Conservation (phyloP, 2,888 invertebrate genomes). For the Hypsopygia costalis region DNA sequence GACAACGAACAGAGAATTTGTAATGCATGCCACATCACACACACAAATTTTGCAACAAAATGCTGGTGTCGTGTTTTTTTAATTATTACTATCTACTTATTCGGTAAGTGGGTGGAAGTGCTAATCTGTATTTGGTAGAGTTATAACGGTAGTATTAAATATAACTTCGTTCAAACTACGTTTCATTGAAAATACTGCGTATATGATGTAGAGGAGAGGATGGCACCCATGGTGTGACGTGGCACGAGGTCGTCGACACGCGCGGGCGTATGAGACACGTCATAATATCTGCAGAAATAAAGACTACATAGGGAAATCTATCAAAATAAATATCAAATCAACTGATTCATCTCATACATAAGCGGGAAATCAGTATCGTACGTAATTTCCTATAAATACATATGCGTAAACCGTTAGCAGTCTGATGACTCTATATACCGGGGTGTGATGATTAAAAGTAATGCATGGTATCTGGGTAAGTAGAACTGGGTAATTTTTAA, state of each 20-base stretch:
- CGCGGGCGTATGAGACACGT: conserved; percentile 42
- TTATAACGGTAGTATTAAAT: conserved; percentile 1
- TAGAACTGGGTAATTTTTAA: too few species aligned
- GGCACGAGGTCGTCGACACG: conserved; percentile 9
- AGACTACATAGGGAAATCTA: background rate
- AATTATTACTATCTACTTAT: background rate
- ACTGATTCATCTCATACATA: conserved; percentile 4
- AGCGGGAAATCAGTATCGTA: background rate
- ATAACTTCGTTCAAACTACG: too few species aligned
- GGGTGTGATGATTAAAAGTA: too few species aligned
- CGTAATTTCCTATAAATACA: too few species aligned
- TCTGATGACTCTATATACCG: too few species aligned
- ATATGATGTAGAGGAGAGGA: too few species aligned
- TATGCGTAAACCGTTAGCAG: too few species aligned
- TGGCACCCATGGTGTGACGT: conserved; percentile 23
- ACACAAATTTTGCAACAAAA: too few species aligned
- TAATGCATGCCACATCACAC: background rate
- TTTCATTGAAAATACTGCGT: too few species aligned
- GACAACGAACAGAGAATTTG: conserved; percentile 23
- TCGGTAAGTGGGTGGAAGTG: background rate
- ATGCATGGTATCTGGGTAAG: too few species aligned
- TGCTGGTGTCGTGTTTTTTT: background rate
- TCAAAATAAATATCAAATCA: background rate
- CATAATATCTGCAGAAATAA: conserved; percentile 2
- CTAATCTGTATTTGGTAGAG: conserved; percentile 1